These are phyloP conservation scores for Drosophila prolongata DNA, from an alignment of 2,888 invertebrate species.

Conservation along the genomic window DNA sequence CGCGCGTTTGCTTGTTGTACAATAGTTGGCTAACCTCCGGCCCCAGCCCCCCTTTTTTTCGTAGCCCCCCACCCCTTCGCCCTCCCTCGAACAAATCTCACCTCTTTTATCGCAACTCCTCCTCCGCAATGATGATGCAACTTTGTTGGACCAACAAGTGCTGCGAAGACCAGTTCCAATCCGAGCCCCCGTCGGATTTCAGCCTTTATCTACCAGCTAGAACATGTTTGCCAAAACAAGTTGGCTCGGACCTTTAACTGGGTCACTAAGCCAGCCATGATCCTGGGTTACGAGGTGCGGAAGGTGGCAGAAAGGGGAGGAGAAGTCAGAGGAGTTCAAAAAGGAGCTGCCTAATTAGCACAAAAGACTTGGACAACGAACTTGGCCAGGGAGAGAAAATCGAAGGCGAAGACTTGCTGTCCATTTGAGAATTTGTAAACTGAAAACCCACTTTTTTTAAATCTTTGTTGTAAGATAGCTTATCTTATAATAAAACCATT, in stretches of 20 bases:
- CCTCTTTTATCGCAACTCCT: conserved; percentile 35
- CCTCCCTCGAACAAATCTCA: background rate
- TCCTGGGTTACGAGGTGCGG: background rate
- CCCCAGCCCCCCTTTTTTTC: conserved; percentile 18
- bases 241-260: conserved; percentile 71
- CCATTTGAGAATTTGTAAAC: no score
- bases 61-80: background rate
- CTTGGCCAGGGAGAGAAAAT: conserved; percentile 7
- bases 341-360: conserved; percentile 53
- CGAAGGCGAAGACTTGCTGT: background rate
- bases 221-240: conserved; percentile 71
- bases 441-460: no score
- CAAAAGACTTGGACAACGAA: conserved; percentile 63
- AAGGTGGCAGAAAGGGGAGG: background rate
- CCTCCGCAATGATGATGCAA: conserved; percentile 68
- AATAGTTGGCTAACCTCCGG: conserved; percentile 51
- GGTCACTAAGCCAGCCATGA: conserved; percentile 61
- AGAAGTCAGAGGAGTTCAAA: background rate
- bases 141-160: conserved; percentile 51
- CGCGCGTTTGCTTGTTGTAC: conserved; percentile 77
- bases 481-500: no score
- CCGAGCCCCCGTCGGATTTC: background rate
- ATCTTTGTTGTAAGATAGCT: no score
- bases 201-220: conserved; percentile 47
- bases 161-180: conserved; percentile 57